Evolutionary conservation across 2,113 vertebrate genomes (phyloP).

Genomic region (Electrona antarctica): DNA sequence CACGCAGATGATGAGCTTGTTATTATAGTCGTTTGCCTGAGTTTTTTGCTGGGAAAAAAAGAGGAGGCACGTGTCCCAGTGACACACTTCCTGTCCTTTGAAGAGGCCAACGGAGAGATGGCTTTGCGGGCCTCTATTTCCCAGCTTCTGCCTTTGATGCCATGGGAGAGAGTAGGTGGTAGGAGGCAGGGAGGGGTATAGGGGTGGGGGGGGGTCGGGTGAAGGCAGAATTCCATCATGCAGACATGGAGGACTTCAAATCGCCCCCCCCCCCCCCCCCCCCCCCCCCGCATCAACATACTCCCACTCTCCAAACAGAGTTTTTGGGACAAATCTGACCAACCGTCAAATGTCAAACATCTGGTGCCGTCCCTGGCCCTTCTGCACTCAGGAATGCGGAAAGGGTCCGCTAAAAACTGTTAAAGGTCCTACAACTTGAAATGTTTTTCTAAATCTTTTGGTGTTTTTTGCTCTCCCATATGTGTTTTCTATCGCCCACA

Average conservation of each 20-base stretch:
- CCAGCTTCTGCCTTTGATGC: constrained; percentile 75
- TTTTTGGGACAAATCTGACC: too few species aligned
- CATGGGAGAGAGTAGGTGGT: constrained; percentile 60
- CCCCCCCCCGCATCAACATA: too few species aligned
- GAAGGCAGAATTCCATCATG: constrained; percentile 58
- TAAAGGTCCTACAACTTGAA: too few species aligned
- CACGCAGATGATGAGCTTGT: constrained; percentile 79
- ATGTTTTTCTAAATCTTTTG: too few species aligned
- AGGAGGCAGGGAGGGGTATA: constrained; percentile 41
- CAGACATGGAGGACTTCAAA: constrained; percentile 45
- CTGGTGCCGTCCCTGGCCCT: too few species aligned
- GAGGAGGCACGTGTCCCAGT: constrained; percentile 72
- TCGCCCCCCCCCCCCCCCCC: constrained; percentile 18
- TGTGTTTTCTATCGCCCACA: too few species aligned
- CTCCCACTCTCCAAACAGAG: too few species aligned
- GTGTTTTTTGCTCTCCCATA: too few species aligned
- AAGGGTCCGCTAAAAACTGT: too few species aligned
- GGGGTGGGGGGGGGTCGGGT: constrained; percentile 51
- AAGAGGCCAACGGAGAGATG: constrained; percentile 80
- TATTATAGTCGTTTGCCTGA: constrained; percentile 74
- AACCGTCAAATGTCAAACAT: too few species aligned
- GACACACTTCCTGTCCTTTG: constrained; percentile 85
- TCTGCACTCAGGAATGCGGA: too few species aligned
- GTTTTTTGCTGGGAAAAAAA: constrained; percentile 70
- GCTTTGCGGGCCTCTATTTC: constrained; percentile 72